Base-by-base conservation (phyloP, 2,888 invertebrate genomes). In the Pherbina coryleti region DNA sequence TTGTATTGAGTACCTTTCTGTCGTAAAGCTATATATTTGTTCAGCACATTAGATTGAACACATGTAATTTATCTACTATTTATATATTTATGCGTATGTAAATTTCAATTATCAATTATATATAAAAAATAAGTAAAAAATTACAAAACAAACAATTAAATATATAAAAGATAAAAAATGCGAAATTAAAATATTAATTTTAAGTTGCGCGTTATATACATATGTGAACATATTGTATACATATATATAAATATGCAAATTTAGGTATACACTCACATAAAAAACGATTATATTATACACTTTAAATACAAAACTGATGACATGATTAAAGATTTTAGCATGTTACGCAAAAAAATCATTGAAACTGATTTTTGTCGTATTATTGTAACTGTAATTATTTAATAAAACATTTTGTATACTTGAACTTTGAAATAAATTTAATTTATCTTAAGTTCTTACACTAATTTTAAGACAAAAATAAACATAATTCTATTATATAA, bases 1-100 rank as follows among this genome's bases (percentile, higher is more conserved):
- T 64, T 74, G 76, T 60, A 70, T 57, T 70, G 49, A 37, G 76
- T 76, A 76, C 69, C 70, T 76, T 76, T 76, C 14, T 57, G 76
- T 76, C 60, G 69, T 69, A 60, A 70, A 57, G 28, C 49, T 34
- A 70, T 34, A 34, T 51, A 75, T 67, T 57, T 7, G 1, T 37
- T 37, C 37, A 37, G 37, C 5, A 37, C 37, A 37, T 37, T 7
- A 37, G 5, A 11, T 44, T 11, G 7, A 11, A 44, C 14, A 11
- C 14, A 44, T 11, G 14, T 44, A 64, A 28, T 64, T n/a, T 31
- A 25, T 31, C 7, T 8, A n/a, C 19, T 64, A 64, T 31, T 28
- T 64, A 64, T 64, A 9, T 34, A 28, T 17, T 11, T 64, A 64
- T 31, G 8, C 17, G 17, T 64, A 64, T 62, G 62, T 28, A 55